Percentiles rank a stretch among this genome's conserved stretches.
phyloP scores from a whole-genome alignment of 2,888 invertebrate genomes.

The Morinoia aosen region DNA sequence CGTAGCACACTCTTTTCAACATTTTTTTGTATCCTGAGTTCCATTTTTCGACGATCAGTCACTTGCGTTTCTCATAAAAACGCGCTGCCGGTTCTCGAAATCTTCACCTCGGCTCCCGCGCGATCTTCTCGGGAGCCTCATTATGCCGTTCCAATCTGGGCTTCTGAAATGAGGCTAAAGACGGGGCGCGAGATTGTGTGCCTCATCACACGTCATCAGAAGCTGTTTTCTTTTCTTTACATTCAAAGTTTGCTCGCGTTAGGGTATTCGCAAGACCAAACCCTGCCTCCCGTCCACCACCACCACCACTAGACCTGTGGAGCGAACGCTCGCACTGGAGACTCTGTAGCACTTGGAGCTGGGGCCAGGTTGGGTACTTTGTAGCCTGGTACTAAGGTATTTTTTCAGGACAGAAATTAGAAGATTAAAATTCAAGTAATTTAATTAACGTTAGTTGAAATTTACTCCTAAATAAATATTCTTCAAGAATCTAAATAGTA shows the following conservation, averaged over 20 bases:
- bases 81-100: neutral
- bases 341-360: neutral
- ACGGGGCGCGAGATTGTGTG: neutral
- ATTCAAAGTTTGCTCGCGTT: conserved; percentile 23
- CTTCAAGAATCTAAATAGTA: no score
- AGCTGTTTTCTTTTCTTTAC: neutral
- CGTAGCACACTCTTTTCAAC: neutral
- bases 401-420: no score
- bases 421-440: no score
- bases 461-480: no score
- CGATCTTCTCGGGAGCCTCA: neutral
- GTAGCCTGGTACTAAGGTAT: no score
- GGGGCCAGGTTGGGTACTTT: no score
- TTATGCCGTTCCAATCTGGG: neutral
- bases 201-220: conserved; percentile 15
- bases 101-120: neutral
- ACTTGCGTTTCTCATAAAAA: neutral
- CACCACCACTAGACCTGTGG: neutral
- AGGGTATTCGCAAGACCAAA: neutral
- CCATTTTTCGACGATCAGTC: neutral
- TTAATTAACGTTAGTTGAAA: no score
- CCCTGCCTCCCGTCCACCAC: neutral
- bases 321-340: neutral
- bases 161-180: neutral
- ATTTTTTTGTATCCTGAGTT: neutral